Base-by-base conservation (phyloP, 2,113 vertebrate genomes). In the Suncus etruscus region DNA sequence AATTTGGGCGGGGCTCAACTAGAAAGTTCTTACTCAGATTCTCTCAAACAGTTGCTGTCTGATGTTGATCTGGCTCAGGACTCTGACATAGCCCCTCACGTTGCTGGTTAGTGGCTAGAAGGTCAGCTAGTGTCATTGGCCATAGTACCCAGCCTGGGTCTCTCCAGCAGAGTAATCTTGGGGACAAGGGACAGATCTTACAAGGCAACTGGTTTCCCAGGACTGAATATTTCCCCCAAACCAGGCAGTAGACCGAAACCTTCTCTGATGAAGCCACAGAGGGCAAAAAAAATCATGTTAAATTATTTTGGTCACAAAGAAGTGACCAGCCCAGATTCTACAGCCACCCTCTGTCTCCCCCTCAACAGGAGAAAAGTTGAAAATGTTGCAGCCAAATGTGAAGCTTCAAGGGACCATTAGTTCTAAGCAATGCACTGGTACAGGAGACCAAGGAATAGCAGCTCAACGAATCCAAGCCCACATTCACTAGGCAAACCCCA, bases 261-360 rank as follows among this genome's bases (percentile, higher is more conserved):
- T 83, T 86, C 74, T 69, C 70, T n/a, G 50, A 47, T n/a, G 20
- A 32, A 50, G 72, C 24, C 18, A 73, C 75, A 51, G 58, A 75
- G 12, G 45, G n/a, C 61, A 69, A 12, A 66, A 66, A 32, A 7
- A 73, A 27, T 50, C 8, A 8, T 50, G 8, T 25, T 24, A 20
- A 65, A 58, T 75, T 79, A 84, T 80, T 0, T 11, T 8, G 48
- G 70, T 10, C 48, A 77, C 47, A 83, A 47, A 69, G 69, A 83
- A 87, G 32, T 58, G 29, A 77, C 51, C 47, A 70, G 51, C 12
- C 24, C 80, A 81, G 82, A 75, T 51, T 90, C 27, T 78, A 87
- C 66, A 88, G 68, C 51, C 8, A 24, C 25, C 31, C 51, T 6
- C 9, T 14, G 70, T 24, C 32, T 31, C 7, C 14, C 18, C 86